Conservation (phyloP, 92 coral and sea anemone genomes). For the Phenganax marumi region DNA sequence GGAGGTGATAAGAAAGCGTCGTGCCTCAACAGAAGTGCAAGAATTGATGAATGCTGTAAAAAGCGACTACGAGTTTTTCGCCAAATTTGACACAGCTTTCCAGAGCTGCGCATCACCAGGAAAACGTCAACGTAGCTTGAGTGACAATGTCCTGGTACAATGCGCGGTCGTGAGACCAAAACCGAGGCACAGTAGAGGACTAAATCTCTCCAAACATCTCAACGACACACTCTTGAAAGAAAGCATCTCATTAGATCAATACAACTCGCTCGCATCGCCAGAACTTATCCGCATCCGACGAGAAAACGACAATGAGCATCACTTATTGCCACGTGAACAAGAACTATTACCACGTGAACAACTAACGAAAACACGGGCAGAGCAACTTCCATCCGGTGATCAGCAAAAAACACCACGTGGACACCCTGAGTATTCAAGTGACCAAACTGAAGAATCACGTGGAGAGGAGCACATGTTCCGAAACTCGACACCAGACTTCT, state of each 20-base stretch:
- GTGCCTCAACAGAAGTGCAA: slow-evolving; percentile 27
- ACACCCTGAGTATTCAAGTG: neutral
- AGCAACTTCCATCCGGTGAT: neutral
- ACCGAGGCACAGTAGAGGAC: neutral
- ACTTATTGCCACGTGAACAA: neutral
- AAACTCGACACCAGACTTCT: slow-evolving; percentile 6
- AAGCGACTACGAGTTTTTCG: slow-evolving; percentile 31
- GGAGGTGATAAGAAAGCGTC: slow-evolving; percentile 30
- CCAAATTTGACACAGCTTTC: slow-evolving; percentile 1
- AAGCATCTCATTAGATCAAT: neutral
- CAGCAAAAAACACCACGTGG: neutral
- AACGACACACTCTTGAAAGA: neutral
- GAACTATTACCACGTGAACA: neutral
- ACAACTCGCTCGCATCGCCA: neutral
- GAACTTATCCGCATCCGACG: neutral
- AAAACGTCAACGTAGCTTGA: slow-evolving; percentile 32
- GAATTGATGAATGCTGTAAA: slow-evolving; percentile 24
- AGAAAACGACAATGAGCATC: neutral
- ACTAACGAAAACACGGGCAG: neutral
- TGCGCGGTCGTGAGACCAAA: slow-evolving; percentile 14
- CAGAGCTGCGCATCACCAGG: neutral
- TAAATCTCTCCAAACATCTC: neutral
- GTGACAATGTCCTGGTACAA: slow-evolving; percentile 10
- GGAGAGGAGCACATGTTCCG: neutral
- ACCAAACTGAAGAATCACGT: neutral